Conservation (phyloP, 2,888 invertebrate species). For the Pachliopta kotzebuea region DNA sequence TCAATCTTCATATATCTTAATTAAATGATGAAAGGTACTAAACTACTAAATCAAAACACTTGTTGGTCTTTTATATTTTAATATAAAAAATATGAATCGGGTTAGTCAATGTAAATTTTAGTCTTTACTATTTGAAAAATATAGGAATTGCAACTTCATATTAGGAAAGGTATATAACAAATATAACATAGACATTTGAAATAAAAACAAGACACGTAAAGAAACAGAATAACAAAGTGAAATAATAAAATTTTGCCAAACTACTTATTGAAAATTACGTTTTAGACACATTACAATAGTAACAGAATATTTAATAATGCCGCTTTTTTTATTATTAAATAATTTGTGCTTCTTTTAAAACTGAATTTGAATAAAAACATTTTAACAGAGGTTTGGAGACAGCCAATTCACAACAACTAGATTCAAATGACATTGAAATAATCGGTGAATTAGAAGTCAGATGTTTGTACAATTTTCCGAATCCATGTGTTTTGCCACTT, state of each 20-base stretch:
- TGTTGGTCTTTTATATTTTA: slow-evolving; percentile 75
- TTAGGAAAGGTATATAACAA: slow-evolving; percentile 26
- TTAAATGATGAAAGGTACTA: slow-evolving; percentile 62
- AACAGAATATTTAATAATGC: slow-evolving; percentile 14
- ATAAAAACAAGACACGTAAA: slow-evolving; percentile 15
- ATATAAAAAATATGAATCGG: slow-evolving; percentile 65
- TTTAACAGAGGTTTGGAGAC: slow-evolving; percentile 34
- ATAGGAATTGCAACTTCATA: slow-evolving; percentile 31
- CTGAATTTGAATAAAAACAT: background rate
- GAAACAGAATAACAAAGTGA: slow-evolving; percentile 13
- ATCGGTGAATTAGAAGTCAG: slow-evolving; percentile 56
- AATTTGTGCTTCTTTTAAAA: background rate
- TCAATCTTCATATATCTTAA: slow-evolving; percentile 13
- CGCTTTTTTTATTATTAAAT: slow-evolving; percentile 8
- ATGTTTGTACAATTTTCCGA: slow-evolving; percentile 48
- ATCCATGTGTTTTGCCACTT: slow-evolving; percentile 50
- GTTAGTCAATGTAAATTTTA: slow-evolving; percentile 63
- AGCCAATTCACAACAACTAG: slow-evolving; percentile 53
- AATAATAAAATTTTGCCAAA: slow-evolving; percentile 4
- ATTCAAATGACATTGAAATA: slow-evolving; percentile 63
- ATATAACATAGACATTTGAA: slow-evolving; percentile 21
- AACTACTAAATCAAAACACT: slow-evolving; percentile 79
- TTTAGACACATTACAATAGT: slow-evolving; percentile 15
- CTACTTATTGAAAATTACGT: slow-evolving; percentile 12
- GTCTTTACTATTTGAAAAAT: slow-evolving; percentile 41